Conservation (phyloP, 2,888 invertebrate genomes). For the Ferdinandea cuprea region DNA sequence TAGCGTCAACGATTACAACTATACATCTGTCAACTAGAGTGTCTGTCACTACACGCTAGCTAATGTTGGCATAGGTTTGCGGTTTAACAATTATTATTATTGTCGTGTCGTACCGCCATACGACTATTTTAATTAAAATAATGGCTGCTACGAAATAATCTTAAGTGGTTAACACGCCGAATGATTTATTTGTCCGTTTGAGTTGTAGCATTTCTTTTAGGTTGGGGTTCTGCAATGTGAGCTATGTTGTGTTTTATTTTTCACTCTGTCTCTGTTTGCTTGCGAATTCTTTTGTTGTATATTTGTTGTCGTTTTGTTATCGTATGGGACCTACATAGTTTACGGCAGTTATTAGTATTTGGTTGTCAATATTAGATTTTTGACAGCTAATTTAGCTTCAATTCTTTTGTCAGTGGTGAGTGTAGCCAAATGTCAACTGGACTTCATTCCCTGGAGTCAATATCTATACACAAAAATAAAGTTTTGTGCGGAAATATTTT, state of each 20-base stretch:
- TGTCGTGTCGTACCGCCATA: constrained; percentile 39
- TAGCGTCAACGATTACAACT: constrained; percentile 28
- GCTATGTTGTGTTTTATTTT: not conserved
- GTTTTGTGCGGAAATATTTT: too few relatives aligned
- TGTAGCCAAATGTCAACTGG: too few relatives aligned
- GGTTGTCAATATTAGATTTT: too few relatives aligned
- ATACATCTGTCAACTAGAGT: constrained; percentile 28
- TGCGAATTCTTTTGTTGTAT: not conserved
- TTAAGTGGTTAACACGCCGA: constrained; percentile 30
- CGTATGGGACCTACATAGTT: too few relatives aligned
- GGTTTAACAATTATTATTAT: constrained; percentile 20
- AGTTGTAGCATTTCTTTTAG: not conserved
- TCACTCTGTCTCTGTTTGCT: not conserved
- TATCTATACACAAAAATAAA: too few relatives aligned
- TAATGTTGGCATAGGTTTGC: constrained; percentile 28
- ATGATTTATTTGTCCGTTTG: constrained; percentile 50
- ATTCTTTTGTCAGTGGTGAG: too few relatives aligned
- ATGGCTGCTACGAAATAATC: constrained; percentile 12
- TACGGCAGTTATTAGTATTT: too few relatives aligned
- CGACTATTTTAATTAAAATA: constrained; percentile 48
- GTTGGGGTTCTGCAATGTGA: not conserved
- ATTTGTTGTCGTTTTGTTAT: too few relatives aligned
- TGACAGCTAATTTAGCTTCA: too few relatives aligned
- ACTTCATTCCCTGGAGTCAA: too few relatives aligned
- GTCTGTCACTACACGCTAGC: constrained; percentile 6